A percentile compares a stretch with the other conserved stretches of the same genome.
Conservation (phyloP, 2,888 invertebrate genomes). For the Oxystoma pomonae region DNA sequence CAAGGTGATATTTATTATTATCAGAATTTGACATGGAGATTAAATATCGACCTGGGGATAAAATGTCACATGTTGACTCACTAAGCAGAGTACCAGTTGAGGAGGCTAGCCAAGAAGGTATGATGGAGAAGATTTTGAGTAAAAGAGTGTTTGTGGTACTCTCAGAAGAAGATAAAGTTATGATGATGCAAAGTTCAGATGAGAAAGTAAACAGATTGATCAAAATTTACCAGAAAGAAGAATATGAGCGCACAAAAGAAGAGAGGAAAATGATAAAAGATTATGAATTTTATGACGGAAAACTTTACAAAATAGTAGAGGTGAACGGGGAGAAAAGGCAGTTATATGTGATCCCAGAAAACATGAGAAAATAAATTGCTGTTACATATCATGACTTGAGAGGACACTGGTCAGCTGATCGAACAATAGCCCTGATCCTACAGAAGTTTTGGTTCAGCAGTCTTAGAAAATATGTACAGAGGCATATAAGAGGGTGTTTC, state of each 20-base stretch:
- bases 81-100: constrained; percentile 27
- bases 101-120: constrained; percentile 15
- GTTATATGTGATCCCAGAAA: too few relatives aligned
- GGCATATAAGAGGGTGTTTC: too few relatives aligned
- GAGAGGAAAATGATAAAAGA: constrained; percentile 1
- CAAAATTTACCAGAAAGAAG: too few relatives aligned
- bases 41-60: constrained; percentile 25
- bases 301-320: constrained; percentile 1
- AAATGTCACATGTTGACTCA: too few relatives aligned
- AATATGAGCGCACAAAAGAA: too few relatives aligned
- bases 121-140: background rate
- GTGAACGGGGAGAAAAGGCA: too few relatives aligned
- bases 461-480: too few relatives aligned
- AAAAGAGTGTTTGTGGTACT: background rate
- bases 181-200: constrained; percentile 14
- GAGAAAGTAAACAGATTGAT: constrained; percentile 8
- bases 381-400: too few relatives aligned
- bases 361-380: too few relatives aligned
- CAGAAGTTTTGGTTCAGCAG: too few relatives aligned
- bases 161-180: constrained; percentile 8
- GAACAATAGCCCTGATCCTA: too few relatives aligned
- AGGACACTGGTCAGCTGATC: too few relatives aligned
- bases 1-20: constrained; percentile 25
- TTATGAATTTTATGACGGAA: constrained; percentile 6
- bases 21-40: constrained; percentile 30